Base-by-base conservation (phyloP, 1,140 invertebrate species). In the Macrotrachela quadricornifera region DNA sequence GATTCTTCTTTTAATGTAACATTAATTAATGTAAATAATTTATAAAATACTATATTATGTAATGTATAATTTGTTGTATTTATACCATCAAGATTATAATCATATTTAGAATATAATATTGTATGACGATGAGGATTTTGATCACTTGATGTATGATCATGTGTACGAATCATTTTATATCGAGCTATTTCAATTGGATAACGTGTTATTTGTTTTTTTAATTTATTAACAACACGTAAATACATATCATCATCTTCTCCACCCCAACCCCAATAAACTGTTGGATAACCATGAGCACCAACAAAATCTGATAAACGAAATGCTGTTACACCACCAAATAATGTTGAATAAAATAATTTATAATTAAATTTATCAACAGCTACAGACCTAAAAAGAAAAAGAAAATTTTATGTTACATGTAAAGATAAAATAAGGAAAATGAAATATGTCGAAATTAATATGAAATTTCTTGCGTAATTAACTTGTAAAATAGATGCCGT, bases 101-200 rank as follows among this genome's bases (percentile, higher is more conserved):
- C 40, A 11, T 42, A 42, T 42, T 30, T 30, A 8, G 21, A 30
- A 30, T 30, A 30, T 30, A 30, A 8, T 4, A 30, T 30, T 8
- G 21, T 30, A 30, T 30, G 21, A 30, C 21, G 21, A 30, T 30
- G 21, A 30, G 21, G 21, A 30, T 30, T 30, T 30, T 30, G 3
- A 4, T 30, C 8, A 4, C 21, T 8, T 30, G 21, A 30, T 30
- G 21, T 30, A 30, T 30, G 18, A 55, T 55, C 43, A 44, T 44
- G 15, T 18, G 17, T 47, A 17, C 42, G 15, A 42, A 91, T 71
- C 85, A 90, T 91, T 49, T 79, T 83, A 66, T 91, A 92, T 10
- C 83, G 74, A 10, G 85, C 85, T 52, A 88, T 79, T 50, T 79
- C 80, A 45, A 80, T 75, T 12, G 83, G 82, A 70, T 88, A 88